Evolutionary conservation across 2,888 invertebrate genomes (phyloP).

Genomic region (Eudasyphora cyanicolor): DNA sequence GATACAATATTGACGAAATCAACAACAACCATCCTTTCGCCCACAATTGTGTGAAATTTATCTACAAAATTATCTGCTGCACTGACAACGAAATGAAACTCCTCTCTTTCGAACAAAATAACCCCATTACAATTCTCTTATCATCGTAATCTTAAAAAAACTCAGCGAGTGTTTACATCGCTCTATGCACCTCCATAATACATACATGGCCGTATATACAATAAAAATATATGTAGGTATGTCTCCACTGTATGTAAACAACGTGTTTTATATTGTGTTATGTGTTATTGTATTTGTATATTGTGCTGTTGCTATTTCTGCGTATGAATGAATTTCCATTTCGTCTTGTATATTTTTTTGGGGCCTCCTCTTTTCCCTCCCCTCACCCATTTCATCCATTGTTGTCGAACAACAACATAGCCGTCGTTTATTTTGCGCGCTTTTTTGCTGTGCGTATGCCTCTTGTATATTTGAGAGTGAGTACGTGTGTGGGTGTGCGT

Average conservation of each 20-base stretch:
- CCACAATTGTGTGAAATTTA: background rate
- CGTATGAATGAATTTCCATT: conserved; percentile 62
- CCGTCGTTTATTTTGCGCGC: conserved; percentile 6
- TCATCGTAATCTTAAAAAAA: background rate
- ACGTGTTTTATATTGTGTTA: conserved; percentile 27
- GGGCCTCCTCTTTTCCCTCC: too few species aligned
- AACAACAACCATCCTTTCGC: background rate
- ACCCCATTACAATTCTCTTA: background rate
- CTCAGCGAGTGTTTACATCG: background rate
- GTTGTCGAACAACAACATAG: conserved; percentile 51
- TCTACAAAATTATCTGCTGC: conserved; percentile 13
- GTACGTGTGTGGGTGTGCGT: background rate
- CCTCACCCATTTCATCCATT: conserved; percentile 28
- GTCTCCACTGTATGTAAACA: conserved; percentile 8
- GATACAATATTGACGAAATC: background rate
- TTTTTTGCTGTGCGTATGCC: background rate
- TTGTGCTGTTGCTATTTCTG: conserved; percentile 49
- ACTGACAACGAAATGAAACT: background rate
- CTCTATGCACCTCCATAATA: too few species aligned
- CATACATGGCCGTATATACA: too few species aligned
- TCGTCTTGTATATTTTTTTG: conserved; percentile 13
- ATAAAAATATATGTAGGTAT: background rate
- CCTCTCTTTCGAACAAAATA: background rate
- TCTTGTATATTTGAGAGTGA: too few species aligned
- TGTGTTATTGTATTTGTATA: conserved; percentile 10